A percentile compares a stretch with the other conserved stretches of the same genome.
Evolutionary conservation across 2,797 vertebrate species (phyloP).

Genomic region (Notoglanidium macrostoma): DNA sequence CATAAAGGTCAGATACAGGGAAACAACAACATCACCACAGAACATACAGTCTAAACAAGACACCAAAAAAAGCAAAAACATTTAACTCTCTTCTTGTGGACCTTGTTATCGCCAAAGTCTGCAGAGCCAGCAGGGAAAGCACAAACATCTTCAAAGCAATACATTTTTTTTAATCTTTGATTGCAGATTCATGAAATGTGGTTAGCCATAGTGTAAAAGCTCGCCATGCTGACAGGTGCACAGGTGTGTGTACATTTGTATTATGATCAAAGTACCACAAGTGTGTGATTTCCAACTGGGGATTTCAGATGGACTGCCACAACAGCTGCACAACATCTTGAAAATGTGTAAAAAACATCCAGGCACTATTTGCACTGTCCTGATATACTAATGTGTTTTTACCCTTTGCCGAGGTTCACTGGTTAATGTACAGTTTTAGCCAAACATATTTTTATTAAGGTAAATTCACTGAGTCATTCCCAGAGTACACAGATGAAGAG

Average conservation of each 20-base stretch:
- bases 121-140: constrained; percentile 19
- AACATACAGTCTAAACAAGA: not conserved
- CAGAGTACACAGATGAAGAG: constrained; percentile 38
- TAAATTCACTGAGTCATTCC: constrained; percentile 30
- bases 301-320: constrained; percentile 46
- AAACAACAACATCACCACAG: not conserved
- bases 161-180: not conserved
- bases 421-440: constrained; percentile 9
- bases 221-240: constrained; percentile 32
- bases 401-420: not conserved
- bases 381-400: not conserved
- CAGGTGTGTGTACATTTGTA: constrained; percentile 10
- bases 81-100: not conserved
- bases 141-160: not conserved
- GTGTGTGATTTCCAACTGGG: constrained; percentile 52
- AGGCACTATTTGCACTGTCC: not conserved
- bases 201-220: constrained; percentile 31
- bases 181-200: constrained; percentile 46
- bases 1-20: not conserved
- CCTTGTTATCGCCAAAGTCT: not conserved
- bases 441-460: not conserved
- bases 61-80: not conserved
- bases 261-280: constrained; percentile 29
- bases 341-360: constrained; percentile 16
- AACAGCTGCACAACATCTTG: constrained; percentile 29